Base-by-base conservation (phyloP, 2,888 invertebrate genomes). In the Ennomos quercinarius region DNA sequence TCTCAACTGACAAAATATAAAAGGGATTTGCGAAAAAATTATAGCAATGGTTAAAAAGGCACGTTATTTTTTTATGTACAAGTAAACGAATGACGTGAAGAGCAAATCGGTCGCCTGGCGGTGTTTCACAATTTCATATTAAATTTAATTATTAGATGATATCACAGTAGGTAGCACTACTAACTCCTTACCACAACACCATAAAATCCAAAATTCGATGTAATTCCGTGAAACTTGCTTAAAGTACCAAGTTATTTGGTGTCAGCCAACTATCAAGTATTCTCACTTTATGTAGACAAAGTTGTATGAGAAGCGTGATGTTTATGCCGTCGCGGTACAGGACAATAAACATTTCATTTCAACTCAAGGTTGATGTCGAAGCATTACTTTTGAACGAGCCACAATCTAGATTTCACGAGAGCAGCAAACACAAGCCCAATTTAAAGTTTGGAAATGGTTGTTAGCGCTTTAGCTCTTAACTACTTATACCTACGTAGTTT, bases 381-480 rank as follows among this genome's bases (percentile, higher is more conserved):
- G 53, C 40, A 43, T 39, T 58, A 53, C 60, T 63, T 64, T 63
- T 56, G 57, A 73, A 65, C 66, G 65, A 73, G 71, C 69, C 59
- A 67, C 67, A 65, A 68, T 69, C 57, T 69, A 73, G 69, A 72
- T 73, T 71, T 68, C 65, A 67, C 61, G 57, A 73, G 70, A 65
- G 59, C 55, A 60, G 63, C 64, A 61, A 70, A 64, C 66, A 62
- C 63, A 64, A 63, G 61, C 59, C 72, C 74, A 79, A 82, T 83
- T 82, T 76, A 76, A 81, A 80, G 74, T 82, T 80, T 61, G 47
- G 37, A 54, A 74, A 73, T 65, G 63, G 70, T 76, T 76, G 74
- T 75, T 76, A 70, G 65, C 61, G 61, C 60, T 71, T 48, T 74
- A 73, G 74, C 69, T 71, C 57, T 54, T 60, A 61, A 67, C 68